These are phyloP conservation scores for Leptinotarsa tumamoca DNA, from an alignment of 2,888 invertebrate genomes.

Conservation along the genomic window DNA sequence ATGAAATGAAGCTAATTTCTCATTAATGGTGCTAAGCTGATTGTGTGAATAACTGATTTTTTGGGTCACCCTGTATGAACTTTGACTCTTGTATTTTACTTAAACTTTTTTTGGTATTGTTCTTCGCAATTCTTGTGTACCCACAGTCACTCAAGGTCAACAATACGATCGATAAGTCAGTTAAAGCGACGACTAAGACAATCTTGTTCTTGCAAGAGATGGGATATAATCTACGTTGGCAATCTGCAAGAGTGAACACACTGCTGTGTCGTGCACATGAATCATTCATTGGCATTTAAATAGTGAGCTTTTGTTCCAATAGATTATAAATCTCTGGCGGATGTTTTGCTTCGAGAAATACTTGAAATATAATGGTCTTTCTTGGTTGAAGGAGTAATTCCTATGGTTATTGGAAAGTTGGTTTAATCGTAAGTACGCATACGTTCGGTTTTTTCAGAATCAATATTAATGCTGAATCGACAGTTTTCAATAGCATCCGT, in stretches of 20 bases:
- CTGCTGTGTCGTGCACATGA: slow-evolving; percentile 49
- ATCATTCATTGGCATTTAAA: slow-evolving; percentile 56
- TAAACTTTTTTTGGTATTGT: too few relatives aligned
- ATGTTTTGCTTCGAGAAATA: slow-evolving; percentile 2
- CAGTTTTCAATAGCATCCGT: too few relatives aligned
- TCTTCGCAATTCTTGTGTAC: too few relatives aligned
- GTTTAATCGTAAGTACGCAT: not conserved
- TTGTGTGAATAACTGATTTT: too few relatives aligned
- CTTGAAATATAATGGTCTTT: slow-evolving; percentile 1
- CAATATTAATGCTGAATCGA: too few relatives aligned
- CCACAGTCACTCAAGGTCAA: slow-evolving; percentile 9
- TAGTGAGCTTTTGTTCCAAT: slow-evolving; percentile 49
- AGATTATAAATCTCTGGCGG: slow-evolving; percentile 39
- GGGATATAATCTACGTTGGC: slow-evolving; percentile 38
- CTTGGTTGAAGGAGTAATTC: not conserved
- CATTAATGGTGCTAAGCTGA: too few relatives aligned
- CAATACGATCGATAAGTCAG: not conserved
- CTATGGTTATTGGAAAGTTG: not conserved
- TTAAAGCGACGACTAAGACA: slow-evolving; percentile 3
- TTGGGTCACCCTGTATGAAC: too few relatives aligned
- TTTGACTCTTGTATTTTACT: too few relatives aligned
- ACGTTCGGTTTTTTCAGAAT: not conserved
- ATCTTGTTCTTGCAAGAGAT: slow-evolving; percentile 10
- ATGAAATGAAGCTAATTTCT: too few relatives aligned
- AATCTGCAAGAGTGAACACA: slow-evolving; percentile 47